Base-by-base conservation (phyloP, 2,888 invertebrate genomes). In the Lithodes maja region DNA sequence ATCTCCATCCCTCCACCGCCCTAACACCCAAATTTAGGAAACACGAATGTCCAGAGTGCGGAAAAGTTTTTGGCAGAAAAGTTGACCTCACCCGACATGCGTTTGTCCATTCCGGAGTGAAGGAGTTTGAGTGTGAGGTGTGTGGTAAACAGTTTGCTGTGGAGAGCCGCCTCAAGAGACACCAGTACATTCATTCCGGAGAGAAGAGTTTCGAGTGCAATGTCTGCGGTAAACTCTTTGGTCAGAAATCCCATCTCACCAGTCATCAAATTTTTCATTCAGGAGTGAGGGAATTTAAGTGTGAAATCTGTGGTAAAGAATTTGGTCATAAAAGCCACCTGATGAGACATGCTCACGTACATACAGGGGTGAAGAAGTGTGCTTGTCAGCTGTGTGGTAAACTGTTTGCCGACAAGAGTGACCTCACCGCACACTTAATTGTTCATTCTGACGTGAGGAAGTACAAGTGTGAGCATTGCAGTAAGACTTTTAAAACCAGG, bases 31-130 rank as follows among this genome's bases (percentile, higher is more conserved):
- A 33, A 33, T 33, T 33, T 33, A 81, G 61, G 80, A 54, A n/a
- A 54, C 61, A 55, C 49, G 61, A 55, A 49, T 81, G 80, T 61
- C 33, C 17, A 49, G 61, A 54, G 12, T 81, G 80, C 61, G 80
- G 55, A 55, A 81, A 81, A 61, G 15, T 55, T 49, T 81, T 81
- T 55, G 17, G 49, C 49, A 81, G 80, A 61, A 81, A 81, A 53
- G 61, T 54, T 81, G 80, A 81, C 33, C 80, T 81, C 33, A 81
- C 7, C 68, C 1, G 7, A 61, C 68, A 61, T 15, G 2, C 68
- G 1, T 7, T 61, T 61, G 68, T 61, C 1, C 68, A 61, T 61
- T 12, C 68, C 7, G 68, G 68, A 61, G 7, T 1, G 9, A 61
- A 61, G 15, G 15, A 61, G 15, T 61, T 61, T 61, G 68, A 71